Conservation (phyloP, 2,113 vertebrate species). For the Pogona vitticeps region DNA sequence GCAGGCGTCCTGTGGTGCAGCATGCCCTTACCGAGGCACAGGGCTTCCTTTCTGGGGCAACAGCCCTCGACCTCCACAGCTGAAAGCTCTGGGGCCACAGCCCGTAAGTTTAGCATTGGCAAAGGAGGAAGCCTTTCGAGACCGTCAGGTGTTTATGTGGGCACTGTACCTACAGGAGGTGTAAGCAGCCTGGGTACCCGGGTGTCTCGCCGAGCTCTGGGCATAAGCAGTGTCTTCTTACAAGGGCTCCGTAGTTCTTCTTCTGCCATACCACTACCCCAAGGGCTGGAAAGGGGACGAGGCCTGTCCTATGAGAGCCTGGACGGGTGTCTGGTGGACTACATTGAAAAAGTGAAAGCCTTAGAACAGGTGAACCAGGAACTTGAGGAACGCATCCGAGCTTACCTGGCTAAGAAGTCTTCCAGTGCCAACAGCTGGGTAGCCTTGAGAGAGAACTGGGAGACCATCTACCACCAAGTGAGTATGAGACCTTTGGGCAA, state of each 20-base stretch:
- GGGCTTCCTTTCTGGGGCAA: conserved; percentile 85
- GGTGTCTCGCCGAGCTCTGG: conserved; percentile 89
- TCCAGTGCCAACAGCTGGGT: conserved; percentile 81
- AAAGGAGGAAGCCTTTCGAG: conserved; percentile 45
- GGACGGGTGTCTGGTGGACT: conserved; percentile 87
- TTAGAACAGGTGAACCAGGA: conserved; percentile 90
- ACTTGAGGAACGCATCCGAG: conserved; percentile 88
- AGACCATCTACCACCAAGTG: conserved; percentile 89
- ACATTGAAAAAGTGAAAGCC: conserved; percentile 88
- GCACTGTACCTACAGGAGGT: conserved; percentile 68
- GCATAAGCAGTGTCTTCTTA: conserved; percentile 94
- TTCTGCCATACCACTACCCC: conserved; percentile 68
- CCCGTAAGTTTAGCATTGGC: conserved; percentile 64
- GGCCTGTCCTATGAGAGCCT: conserved; percentile 73
- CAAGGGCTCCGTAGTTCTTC: conserved; percentile 87
- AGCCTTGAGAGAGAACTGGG: conserved; percentile 81
- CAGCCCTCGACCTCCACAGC: conserved; percentile 58
- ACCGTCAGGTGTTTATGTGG: conserved; percentile 82
- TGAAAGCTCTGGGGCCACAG: conserved; percentile 71
- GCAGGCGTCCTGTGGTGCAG: conserved; percentile 46
- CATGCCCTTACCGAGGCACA: conserved; percentile 88
- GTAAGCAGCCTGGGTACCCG: conserved; percentile 82
- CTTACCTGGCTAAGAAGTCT: conserved; percentile 85
- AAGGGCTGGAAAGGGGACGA: conserved; percentile 71
- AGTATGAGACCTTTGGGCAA: conserved; percentile 20